Evolutionary conservation across 2,888 invertebrate genomes (phyloP).

Genomic region (Trachelus troglodyta): DNA sequence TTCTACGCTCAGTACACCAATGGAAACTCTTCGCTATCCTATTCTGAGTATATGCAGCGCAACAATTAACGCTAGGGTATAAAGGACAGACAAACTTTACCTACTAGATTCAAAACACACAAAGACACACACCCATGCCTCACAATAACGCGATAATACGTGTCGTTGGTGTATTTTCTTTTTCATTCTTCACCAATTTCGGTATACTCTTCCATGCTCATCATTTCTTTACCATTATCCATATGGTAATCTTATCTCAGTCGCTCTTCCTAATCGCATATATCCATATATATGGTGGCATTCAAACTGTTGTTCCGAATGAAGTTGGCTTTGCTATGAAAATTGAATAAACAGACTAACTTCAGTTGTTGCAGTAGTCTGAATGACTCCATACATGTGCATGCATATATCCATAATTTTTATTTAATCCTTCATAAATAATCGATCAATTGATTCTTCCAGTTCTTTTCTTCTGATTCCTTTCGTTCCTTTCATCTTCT

Average conservation of each 20-base stretch:
- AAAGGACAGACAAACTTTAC: neutral
- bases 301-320: neutral
- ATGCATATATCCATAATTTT: neutral
- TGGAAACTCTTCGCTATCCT: constrained; percentile 56
- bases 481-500: neutral
- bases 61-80: constrained; percentile 43
- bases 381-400: neutral
- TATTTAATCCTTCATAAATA: neutral
- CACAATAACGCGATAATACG: neutral
- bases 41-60: constrained; percentile 62
- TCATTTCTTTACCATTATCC: neutral
- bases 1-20: constrained; percentile 64
- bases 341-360: neutral
- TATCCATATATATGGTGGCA: neutral
- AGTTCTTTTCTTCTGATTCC: neutral
- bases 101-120: neutral
- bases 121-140: neutral
- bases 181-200: neutral
- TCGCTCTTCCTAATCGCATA: neutral
- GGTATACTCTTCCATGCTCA: neutral
- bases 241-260: neutral
- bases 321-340: neutral
- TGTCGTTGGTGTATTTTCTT: neutral
- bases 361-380: neutral
- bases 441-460: neutral